Conservation (phyloP, 2,113 vertebrate species). For the Cacatua alba region DNA sequence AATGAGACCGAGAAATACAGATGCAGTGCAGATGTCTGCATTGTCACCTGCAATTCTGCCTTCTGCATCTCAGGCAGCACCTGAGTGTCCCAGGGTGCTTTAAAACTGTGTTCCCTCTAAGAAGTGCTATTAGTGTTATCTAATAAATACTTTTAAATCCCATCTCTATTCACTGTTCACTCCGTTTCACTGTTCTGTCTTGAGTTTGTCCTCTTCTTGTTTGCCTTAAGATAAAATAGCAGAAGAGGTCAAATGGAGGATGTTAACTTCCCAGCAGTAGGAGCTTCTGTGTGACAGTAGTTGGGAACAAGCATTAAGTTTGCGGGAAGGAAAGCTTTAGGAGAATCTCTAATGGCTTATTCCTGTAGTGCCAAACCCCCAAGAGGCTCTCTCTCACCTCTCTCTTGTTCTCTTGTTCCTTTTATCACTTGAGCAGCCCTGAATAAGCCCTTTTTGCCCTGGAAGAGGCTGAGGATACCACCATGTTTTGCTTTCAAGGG, state of each 20-base stretch:
- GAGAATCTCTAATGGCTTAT: background rate
- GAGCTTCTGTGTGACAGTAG: background rate
- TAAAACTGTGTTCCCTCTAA: background rate
- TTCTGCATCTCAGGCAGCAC: background rate
- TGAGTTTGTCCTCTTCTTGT: background rate
- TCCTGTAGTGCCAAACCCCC: background rate
- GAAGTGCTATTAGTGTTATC: background rate
- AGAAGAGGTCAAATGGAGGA: background rate
- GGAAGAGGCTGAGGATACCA: background rate
- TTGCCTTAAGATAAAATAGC: background rate
- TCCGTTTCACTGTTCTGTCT: background rate
- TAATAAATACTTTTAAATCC: background rate
- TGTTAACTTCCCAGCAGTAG: background rate
- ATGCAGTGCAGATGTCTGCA: background rate
- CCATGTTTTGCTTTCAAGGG: background rate
- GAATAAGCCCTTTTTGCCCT: background rate
- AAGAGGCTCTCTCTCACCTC: background rate
- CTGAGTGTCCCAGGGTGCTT: background rate
- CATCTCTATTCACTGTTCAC: background rate
- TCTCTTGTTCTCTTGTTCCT: background rate
- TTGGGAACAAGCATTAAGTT: background rate
- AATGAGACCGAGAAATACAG: background rate
- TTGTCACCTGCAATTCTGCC: background rate
- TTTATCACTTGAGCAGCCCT: background rate
- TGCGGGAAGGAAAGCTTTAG: background rate